phyloP scores from a whole-genome alignment of 2,113 vertebrate genomes.

The Gnathonemus longibarbis region DNA sequence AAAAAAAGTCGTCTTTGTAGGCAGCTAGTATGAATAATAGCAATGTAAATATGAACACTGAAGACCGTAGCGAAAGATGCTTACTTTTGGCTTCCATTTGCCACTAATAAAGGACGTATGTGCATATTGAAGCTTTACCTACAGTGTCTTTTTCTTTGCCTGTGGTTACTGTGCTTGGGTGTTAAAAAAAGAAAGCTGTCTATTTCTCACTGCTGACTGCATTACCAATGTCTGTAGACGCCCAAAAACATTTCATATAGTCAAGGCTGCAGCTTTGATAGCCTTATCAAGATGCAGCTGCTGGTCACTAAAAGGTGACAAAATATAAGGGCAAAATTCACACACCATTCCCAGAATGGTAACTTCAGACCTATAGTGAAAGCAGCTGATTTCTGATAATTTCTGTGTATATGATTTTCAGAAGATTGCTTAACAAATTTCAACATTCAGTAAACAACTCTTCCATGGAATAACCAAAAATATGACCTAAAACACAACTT shows the following conservation, averaged over 20 bases:
- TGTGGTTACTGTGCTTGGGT: background rate
- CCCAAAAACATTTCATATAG: background rate
- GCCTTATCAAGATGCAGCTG: background rate
- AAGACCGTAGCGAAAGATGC: background rate
- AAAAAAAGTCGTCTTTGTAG: background rate
- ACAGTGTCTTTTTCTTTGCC: background rate
- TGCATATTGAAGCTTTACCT: background rate
- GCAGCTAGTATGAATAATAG: background rate
- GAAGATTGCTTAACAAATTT: background rate
- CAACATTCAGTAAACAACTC: background rate
- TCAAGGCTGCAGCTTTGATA: background rate
- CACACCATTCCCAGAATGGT: background rate
- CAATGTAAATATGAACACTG: background rate
- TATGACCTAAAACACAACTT: background rate
- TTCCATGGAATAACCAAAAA: background rate
- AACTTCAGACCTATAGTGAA: background rate
- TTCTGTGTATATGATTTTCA: background rate
- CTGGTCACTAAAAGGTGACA: background rate
- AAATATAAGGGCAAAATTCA: background rate
- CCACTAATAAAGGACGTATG: background rate
- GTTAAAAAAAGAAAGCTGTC: background rate
- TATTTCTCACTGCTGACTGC: background rate
- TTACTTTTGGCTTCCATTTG: background rate
- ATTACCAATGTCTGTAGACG: background rate
- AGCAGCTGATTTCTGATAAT: background rate